Evolutionary conservation across 2,888 invertebrate species (phyloP).

Genomic region (Phaonia tiefii): DNA sequence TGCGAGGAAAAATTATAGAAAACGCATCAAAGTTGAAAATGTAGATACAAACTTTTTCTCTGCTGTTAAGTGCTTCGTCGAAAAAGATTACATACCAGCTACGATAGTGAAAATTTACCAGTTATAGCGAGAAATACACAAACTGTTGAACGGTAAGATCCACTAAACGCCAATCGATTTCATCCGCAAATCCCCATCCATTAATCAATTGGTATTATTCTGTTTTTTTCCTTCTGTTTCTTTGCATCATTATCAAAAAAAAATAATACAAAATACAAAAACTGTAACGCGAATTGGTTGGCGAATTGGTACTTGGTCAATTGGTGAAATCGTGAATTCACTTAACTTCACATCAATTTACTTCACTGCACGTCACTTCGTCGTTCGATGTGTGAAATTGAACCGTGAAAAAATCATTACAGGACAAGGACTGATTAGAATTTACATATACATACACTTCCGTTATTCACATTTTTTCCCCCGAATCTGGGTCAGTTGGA

Average conservation of each 20-base stretch:
- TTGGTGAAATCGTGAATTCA: conserved; percentile 6
- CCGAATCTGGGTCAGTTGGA: conserved; percentile 67
- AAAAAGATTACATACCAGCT: conserved; percentile 32
- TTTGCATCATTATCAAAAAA: conserved; percentile 25
- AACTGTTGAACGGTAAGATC: conserved; percentile 66
- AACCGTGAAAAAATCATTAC: conserved; percentile 62
- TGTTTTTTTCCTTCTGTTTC: conserved; percentile 29
- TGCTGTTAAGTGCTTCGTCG: conserved; percentile 65
- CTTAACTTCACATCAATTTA: not conserved
- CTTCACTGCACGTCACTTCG: not conserved
- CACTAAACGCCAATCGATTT: conserved; percentile 23
- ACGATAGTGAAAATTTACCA: conserved; percentile 16
- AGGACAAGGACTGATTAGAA: conserved; percentile 68
- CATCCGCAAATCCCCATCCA: conserved; percentile 8
- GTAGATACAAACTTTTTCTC: conserved; percentile 67
- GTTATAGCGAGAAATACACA: conserved; percentile 48
- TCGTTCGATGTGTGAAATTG: conserved; percentile 19
- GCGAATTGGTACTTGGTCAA: conserved; percentile 15
- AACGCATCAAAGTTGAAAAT: conserved; percentile 66
- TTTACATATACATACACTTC: conserved; percentile 68
- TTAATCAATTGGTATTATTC: conserved; percentile 35
- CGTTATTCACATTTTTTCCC: conserved; percentile 63
- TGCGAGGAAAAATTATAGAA: conserved; percentile 56
- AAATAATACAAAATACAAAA: not conserved
- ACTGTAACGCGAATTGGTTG: conserved; percentile 16